Conservation (phyloP, 2,888 invertebrate genomes). For the Diachrysia chrysitis region DNA sequence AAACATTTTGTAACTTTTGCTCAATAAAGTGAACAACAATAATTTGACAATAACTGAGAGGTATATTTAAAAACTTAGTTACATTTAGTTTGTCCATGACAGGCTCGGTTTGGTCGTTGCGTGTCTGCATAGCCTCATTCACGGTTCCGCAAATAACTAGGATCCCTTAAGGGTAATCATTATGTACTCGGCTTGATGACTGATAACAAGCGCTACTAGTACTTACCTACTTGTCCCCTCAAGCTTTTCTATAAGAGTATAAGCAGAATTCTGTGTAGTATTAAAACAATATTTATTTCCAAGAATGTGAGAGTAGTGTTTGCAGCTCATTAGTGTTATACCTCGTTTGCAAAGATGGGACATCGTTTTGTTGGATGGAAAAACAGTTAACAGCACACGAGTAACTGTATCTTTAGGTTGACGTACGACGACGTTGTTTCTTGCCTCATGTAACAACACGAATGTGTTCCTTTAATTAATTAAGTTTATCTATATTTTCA, state of each 20-base stretch:
- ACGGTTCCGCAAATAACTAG: slow-evolving; percentile 48
- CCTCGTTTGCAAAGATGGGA: background rate
- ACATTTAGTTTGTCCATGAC: slow-evolving; percentile 30
- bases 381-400: background rate
- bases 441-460: background rate
- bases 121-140: slow-evolving; percentile 46
- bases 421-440: background rate
- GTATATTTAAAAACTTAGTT: slow-evolving; percentile 16
- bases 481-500: no score
- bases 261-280: background rate
- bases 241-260: background rate
- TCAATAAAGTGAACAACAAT: background rate
- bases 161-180: slow-evolving; percentile 47
- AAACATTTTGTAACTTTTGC: background rate
- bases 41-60: background rate
- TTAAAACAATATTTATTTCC: background rate
- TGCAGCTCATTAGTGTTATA: background rate
- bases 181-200: slow-evolving; percentile 51
- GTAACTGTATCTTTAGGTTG: background rate
- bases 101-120: slow-evolving; percentile 36
- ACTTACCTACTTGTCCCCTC: slow-evolving; percentile 7
- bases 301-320: background rate
- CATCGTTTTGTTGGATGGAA: background rate
- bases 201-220: slow-evolving; percentile 39
- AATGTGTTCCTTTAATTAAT: background rate